Evolutionary conservation across 92 coral and sea anemone genomes (phyloP).

Genomic region (Diadumene lineata): DNA sequence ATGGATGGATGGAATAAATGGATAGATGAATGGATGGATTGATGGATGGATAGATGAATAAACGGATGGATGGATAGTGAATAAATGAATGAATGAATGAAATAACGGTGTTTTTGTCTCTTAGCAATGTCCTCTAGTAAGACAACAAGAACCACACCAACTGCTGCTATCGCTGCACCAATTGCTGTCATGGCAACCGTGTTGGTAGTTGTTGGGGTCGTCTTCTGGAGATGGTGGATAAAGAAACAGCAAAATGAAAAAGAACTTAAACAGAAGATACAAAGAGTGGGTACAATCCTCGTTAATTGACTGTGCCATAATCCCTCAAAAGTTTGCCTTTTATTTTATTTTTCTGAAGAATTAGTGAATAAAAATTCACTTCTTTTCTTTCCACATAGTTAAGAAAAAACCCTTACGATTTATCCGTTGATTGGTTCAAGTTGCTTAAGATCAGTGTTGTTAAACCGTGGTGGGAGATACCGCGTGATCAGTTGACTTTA

Average conservation of each 20-base stretch:
- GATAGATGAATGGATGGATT: no score
- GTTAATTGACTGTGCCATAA: no score
- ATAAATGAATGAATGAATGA: no score
- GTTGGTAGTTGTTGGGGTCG: background rate
- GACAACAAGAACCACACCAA: background rate
- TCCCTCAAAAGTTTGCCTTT: no score
- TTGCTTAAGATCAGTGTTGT: constrained; percentile 8
- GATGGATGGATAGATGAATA: no score
- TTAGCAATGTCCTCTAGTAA: no score
- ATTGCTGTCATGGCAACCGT: constrained; percentile 6
- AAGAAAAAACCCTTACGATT: constrained; percentile 16
- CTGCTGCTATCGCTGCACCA: background rate
- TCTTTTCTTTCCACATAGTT: constrained; percentile 1
- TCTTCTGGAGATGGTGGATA: constrained; percentile 31
- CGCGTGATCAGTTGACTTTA: constrained; percentile 37
- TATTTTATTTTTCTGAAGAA: no score
- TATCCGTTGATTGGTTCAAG: constrained; percentile 16
- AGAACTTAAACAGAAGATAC: background rate
- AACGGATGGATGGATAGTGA: no score
- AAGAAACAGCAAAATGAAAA: constrained; percentile 9
- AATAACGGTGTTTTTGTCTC: no score
- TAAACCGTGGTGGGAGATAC: constrained; percentile 40
- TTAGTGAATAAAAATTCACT: no score
- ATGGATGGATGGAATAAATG: no score
- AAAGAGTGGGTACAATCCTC: constrained; percentile 22